These are phyloP conservation scores for Chroicocephalus ridibundus DNA, from an alignment of 2,113 vertebrate genomes.

Conservation along the genomic window DNA sequence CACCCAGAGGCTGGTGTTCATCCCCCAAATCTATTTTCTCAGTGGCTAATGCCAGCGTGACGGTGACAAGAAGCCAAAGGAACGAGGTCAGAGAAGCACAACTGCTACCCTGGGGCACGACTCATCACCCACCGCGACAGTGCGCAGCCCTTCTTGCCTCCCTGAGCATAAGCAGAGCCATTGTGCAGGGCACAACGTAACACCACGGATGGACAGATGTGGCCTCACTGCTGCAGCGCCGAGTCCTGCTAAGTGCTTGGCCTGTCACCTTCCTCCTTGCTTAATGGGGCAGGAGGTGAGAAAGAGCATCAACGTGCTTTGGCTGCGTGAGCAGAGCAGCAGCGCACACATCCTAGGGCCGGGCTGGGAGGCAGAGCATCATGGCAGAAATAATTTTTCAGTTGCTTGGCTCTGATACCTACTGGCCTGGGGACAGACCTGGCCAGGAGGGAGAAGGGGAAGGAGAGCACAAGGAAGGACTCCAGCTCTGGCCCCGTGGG, in stretches of 20 bases:
- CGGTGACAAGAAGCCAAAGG: background rate
- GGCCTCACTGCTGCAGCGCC: background rate
- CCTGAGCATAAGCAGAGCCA: background rate
- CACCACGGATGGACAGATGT: background rate
- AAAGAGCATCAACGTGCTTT: background rate
- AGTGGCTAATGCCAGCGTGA: background rate
- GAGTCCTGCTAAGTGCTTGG: background rate
- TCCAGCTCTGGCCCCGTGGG: background rate
- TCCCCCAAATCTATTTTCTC: background rate
- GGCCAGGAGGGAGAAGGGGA: rapidly evolving
- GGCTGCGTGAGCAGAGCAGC: background rate
- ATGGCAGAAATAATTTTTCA: background rate
- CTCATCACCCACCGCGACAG: rapidly evolving
- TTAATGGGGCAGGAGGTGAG: background rate
- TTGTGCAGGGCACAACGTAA: background rate
- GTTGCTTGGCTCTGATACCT: background rate
- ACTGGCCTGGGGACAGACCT: background rate
- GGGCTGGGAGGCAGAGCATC: background rate
- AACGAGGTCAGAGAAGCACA: background rate
- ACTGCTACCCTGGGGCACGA: background rate
- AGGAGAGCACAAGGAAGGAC: background rate
- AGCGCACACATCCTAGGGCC: background rate
- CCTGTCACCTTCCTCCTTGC: background rate
- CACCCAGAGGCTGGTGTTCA: background rate
- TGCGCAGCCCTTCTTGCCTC: background rate